A percentile compares a stretch with the other conserved stretches of the same genome.
These are phyloP conservation scores for Nomada goodeniana DNA, from an alignment of 2,888 invertebrate genomes.

Conservation along the genomic window DNA sequence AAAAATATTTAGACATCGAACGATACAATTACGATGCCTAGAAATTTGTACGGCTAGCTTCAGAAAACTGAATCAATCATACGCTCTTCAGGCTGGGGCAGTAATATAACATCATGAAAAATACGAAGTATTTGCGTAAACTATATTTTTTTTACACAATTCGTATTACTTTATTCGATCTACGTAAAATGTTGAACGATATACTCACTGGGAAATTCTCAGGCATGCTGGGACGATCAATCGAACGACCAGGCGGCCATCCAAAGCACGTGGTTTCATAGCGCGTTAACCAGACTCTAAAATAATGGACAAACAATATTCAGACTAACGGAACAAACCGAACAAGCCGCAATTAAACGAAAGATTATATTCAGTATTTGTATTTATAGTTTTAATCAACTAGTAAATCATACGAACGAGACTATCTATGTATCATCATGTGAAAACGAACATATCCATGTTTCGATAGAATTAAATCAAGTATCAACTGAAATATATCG, in stretches of 20 bases:
- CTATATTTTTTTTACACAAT: not conserved
- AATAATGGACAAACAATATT: constrained; percentile 15
- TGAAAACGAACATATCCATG: constrained; percentile 19
- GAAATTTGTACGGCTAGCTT: constrained; percentile 15
- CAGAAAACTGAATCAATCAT: constrained; percentile 77
- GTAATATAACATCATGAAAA: constrained; percentile 74
- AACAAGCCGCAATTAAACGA: not conserved
- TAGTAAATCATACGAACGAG: constrained; percentile 81
- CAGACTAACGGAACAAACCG: constrained; percentile 14
- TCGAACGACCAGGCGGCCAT: constrained; percentile 14
- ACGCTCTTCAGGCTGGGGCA: constrained; percentile 81
- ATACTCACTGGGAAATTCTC: constrained; percentile 60
- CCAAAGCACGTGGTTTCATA: constrained; percentile 22
- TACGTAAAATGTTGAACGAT: too few relatives aligned
- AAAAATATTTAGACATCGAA: not conserved
- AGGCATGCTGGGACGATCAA: constrained; percentile 37
- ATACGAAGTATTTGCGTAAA: not conserved
- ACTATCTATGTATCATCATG: constrained; percentile 77
- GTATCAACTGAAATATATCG: constrained; percentile 37
- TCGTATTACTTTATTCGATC: not conserved
- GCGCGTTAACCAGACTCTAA: constrained; percentile 26
- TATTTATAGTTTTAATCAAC: constrained; percentile 70
- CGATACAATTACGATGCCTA: not conserved
- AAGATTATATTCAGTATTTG: constrained; percentile 45
- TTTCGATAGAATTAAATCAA: constrained; percentile 14